phyloP scores from a whole-genome alignment of 2,888 invertebrate species.

The Candidula unifasciata region DNA sequence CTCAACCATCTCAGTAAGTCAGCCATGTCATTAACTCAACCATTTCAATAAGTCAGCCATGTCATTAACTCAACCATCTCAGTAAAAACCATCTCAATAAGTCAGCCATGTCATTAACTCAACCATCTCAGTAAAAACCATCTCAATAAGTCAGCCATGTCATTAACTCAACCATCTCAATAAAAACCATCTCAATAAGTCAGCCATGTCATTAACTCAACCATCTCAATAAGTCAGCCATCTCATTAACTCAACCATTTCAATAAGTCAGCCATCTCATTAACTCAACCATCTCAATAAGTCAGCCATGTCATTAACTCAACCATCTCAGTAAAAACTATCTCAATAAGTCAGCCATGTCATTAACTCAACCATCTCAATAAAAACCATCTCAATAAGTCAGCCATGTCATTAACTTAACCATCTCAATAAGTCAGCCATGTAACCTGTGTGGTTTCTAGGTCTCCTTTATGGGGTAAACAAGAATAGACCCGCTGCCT shows the following conservation, averaged over 20 bases:
- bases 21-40: conserved; percentile 54
- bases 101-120: background rate
- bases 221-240: too few species aligned
- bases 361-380: background rate
- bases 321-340: too few species aligned
- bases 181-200: too few species aligned
- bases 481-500: too few species aligned
- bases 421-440: background rate
- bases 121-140: too few species aligned
- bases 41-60: background rate
- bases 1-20: background rate
- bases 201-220: background rate
- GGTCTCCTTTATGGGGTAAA: too few species aligned
- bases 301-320: background rate
- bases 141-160: background rate
- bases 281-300: background rate
- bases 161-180: background rate
- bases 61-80: background rate
- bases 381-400: too few species aligned
- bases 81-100: too few species aligned
- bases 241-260: background rate
- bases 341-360: background rate
- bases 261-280: too few species aligned
- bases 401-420: background rate
- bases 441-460: conserved; percentile 77